Conservation (phyloP, 2,888 invertebrate species). For the Dastarcus helophoroides region DNA sequence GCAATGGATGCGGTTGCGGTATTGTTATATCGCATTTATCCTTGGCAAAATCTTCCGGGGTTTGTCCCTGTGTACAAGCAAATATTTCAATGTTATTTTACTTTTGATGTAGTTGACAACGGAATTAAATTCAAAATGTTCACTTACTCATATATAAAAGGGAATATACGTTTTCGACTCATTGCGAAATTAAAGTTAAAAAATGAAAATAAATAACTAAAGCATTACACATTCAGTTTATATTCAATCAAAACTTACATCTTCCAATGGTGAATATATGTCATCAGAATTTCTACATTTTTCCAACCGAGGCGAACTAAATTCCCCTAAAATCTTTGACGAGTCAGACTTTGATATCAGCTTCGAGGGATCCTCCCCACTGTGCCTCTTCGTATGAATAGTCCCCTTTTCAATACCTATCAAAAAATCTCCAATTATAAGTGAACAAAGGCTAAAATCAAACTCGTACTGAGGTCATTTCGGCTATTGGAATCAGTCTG, state of each 20-base stretch:
- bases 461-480: slow-evolving; percentile 31
- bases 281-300: slow-evolving; percentile 49
- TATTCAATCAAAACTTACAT: slow-evolving; percentile 21
- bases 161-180: no score
- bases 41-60: slow-evolving; percentile 28
- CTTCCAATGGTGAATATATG: slow-evolving; percentile 36
- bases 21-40: slow-evolving; percentile 47
- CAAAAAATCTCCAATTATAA: slow-evolving; percentile 7
- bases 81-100: no score
- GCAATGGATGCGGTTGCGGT: slow-evolving; percentile 78
- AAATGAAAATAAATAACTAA: not conserved
- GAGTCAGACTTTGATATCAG: slow-evolving; percentile 58
- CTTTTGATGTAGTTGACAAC: no score
- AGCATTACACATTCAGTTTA: slow-evolving; percentile 1
- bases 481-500: slow-evolving; percentile 39
- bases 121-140: no score
- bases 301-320: slow-evolving; percentile 47
- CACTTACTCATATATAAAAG: no score
- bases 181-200: no score
- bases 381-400: slow-evolving; percentile 91
- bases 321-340: slow-evolving; percentile 46
- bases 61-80: no score
- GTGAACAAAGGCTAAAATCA: not conserved
- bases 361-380: slow-evolving; percentile 78
- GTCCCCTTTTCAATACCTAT: slow-evolving; percentile 81